These are phyloP conservation scores for Heteromurus nitidus DNA, from an alignment of 2,888 invertebrate genomes.

Conservation along the genomic window DNA sequence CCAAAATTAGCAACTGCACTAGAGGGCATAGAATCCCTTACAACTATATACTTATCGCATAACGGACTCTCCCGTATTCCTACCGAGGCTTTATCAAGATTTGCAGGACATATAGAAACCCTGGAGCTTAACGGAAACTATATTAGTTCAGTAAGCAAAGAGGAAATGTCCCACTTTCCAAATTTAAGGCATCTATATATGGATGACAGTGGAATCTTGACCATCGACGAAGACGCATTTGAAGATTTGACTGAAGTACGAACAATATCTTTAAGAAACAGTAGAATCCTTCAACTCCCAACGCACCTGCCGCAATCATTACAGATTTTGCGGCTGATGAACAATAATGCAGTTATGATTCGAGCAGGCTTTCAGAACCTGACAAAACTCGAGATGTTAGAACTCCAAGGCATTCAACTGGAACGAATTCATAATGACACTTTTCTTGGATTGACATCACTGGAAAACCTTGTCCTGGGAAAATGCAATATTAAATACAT, in stretches of 20 bases:
- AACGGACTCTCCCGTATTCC: slow-evolving; percentile 62
- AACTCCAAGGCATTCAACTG: slow-evolving; percentile 23
- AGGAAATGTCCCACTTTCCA: slow-evolving; percentile 50
- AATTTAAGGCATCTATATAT: slow-evolving; percentile 58
- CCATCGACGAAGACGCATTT: slow-evolving; percentile 57
- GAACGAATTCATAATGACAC: slow-evolving; percentile 13
- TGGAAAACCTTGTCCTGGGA: slow-evolving; percentile 30
- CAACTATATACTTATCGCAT: slow-evolving; percentile 23
- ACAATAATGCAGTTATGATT: neutral
- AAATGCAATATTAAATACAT: slow-evolving; percentile 53
- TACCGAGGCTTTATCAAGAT: slow-evolving; percentile 32
- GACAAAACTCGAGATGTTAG: slow-evolving; percentile 27
- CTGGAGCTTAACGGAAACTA: slow-evolving; percentile 63
- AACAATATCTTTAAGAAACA: slow-evolving; percentile 42
- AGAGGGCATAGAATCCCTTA: slow-evolving; percentile 32
- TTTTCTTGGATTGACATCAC: slow-evolving; percentile 43
- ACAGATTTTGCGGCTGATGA: neutral
- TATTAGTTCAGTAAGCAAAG: slow-evolving; percentile 29
- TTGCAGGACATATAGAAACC: slow-evolving; percentile 15
- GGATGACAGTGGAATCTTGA: slow-evolving; percentile 51
- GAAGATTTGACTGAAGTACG: slow-evolving; percentile 37
- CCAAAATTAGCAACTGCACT: slow-evolving; percentile 39
- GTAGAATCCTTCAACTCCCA: slow-evolving; percentile 54
- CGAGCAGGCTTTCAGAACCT: slow-evolving; percentile 38
- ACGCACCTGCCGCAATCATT: slow-evolving; percentile 24